Evolutionary conservation across 2,797 vertebrate genomes (phyloP).

Genomic region (Poliocrania exsul): DNA sequence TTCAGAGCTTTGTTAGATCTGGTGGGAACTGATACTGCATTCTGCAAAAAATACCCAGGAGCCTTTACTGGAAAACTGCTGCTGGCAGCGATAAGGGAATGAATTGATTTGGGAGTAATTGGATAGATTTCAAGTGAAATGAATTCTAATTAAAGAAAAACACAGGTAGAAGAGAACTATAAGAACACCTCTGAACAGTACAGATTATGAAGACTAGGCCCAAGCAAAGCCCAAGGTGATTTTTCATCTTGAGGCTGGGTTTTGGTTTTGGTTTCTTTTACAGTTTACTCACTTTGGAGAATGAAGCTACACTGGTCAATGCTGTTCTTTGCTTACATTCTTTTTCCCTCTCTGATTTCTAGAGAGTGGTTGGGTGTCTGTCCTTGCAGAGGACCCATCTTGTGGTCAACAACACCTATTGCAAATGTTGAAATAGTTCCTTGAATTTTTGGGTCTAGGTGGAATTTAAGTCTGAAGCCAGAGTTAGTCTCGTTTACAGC

Average conservation of each 20-base stretch:
- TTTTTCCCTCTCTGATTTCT: neutral
- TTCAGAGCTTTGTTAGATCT: neutral
- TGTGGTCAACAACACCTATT: neutral
- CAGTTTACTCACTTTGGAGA: neutral
- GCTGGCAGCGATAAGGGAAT: neutral
- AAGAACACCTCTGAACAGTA: neutral
- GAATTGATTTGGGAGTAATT: slow-evolving; percentile 24
- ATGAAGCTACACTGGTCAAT: neutral
- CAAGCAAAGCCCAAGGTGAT: neutral
- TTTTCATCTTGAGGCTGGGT: neutral
- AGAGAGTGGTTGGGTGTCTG: neutral
- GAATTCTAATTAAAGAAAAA: neutral
- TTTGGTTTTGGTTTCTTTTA: neutral
- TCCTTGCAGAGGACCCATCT: neutral
- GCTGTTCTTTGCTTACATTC: neutral
- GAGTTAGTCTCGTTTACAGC: neutral
- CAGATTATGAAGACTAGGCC: neutral
- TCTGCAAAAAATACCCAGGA: neutral
- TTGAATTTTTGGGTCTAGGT: neutral
- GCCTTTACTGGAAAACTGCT: slow-evolving; percentile 4
- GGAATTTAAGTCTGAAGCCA: neutral
- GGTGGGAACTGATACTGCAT: neutral
- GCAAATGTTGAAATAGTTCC: neutral
- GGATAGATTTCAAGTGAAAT: neutral
- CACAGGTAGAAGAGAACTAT: neutral